A percentile compares a stretch with the other conserved stretches of the same genome.
phyloP scores from a whole-genome alignment of 2,888 invertebrate genomes.

The Chymomyza amoena region DNA sequence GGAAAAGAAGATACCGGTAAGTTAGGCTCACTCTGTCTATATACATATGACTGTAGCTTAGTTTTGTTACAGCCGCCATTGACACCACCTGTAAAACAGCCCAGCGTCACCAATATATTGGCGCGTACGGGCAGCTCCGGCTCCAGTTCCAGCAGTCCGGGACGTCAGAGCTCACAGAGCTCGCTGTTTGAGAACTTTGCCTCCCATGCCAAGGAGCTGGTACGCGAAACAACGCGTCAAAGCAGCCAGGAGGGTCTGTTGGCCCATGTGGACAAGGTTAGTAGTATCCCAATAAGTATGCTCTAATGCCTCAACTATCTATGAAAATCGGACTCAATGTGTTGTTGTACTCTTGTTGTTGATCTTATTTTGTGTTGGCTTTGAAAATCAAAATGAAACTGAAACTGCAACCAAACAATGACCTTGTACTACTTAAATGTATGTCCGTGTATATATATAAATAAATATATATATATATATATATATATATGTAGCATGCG shows the following conservation, averaged over 20 bases:
- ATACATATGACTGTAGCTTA: not conserved
- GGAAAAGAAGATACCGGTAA: slow-evolving; percentile 73
- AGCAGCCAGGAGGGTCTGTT: slow-evolving; percentile 93
- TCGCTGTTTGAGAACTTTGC: slow-evolving; percentile 93
- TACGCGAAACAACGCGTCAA: slow-evolving; percentile 91
- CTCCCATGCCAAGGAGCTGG: slow-evolving; percentile 92
- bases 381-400: slow-evolving; percentile 1
- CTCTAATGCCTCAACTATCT: not conserved
- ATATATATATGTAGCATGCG: slow-evolving; percentile 64
- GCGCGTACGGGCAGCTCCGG: slow-evolving; percentile 84
- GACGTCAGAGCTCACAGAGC: slow-evolving; percentile 88
- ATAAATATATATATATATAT: slow-evolving; percentile 20
- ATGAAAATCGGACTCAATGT: slow-evolving; percentile 47
- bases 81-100: slow-evolving; percentile 67
- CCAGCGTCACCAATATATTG: slow-evolving; percentile 80
- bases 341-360: slow-evolving; percentile 59
- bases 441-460: slow-evolving; percentile 2
- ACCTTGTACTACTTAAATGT: not conserved
- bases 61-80: slow-evolving; percentile 53
- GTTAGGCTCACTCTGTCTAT: slow-evolving; percentile 5
- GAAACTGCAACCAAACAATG: not conserved
- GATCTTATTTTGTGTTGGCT: slow-evolving; percentile 1
- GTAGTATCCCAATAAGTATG: slow-evolving; percentile 30
- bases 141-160: slow-evolving; percentile 80
- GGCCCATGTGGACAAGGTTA: slow-evolving; percentile 94